A percentile compares a stretch with the other conserved stretches of the same genome.
These are phyloP conservation scores for Sisyra nigra DNA, from an alignment of 2,888 invertebrate species.

Conservation along the genomic window DNA sequence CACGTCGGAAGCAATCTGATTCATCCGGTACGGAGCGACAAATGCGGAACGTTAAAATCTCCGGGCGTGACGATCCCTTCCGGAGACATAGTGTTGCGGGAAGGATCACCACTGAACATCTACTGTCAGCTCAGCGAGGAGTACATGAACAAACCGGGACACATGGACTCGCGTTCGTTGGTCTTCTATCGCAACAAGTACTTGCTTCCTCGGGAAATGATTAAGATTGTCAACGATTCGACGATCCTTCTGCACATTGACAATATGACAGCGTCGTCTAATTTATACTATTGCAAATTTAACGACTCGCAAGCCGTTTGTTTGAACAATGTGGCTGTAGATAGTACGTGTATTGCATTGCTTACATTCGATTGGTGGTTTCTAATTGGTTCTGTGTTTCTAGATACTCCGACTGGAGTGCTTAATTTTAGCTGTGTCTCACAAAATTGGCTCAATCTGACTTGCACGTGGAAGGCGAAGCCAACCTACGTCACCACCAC, in stretches of 20 bases:
- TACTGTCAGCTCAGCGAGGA: conserved; percentile 40
- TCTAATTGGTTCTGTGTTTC: conserved; percentile 14
- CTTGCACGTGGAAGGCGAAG: conserved; percentile 55
- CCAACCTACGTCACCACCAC: conserved; percentile 36
- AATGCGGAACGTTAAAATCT: no score
- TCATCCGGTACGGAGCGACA: no score
- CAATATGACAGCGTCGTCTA: conserved; percentile 33
- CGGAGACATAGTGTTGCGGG: conserved; percentile 37
- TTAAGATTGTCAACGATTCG: conserved; percentile 41
- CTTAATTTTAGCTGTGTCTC: conserved; percentile 57
- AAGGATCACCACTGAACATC: conserved; percentile 44
- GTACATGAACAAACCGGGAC: conserved; percentile 27
- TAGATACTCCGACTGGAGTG: conserved; percentile 44
- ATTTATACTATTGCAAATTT: conserved; percentile 37
- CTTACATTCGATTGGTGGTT: not conserved
- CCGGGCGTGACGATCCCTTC: conserved; percentile 27
- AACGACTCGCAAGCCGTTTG: conserved; percentile 29
- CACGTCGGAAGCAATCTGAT: no score
- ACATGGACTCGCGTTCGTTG: conserved; percentile 31
- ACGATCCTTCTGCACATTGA: conserved; percentile 39
- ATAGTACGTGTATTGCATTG: conserved; percentile 30
- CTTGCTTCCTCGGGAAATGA: conserved; percentile 26
- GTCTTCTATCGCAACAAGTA: conserved; percentile 28
- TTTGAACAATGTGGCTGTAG: conserved; percentile 36
- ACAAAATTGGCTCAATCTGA: conserved; percentile 53